Percentiles rank a stretch among this genome's conserved stretches.
Conservation (phyloP, 1,140 invertebrate species). For the Caenorhabditis elegans region WBcel235 BX284603.4:11020501-11021000, state of each 20-base stretch:
- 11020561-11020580: slow-evolving; percentile 9
- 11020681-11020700: neutral
- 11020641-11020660: too few species aligned
- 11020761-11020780: slow-evolving; percentile 24
- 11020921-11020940: too few species aligned
- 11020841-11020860: slow-evolving; percentile 55
- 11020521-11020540: slow-evolving; percentile 27
- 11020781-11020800: neutral
- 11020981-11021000: too few species aligned
- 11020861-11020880: slow-evolving; percentile 2
- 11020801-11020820: slow-evolving; percentile 46
- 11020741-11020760: neutral
- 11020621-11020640: too few species aligned
- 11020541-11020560: slow-evolving; percentile 23
- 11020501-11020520: slow-evolving; percentile 48
- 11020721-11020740: neutral
- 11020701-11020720: slow-evolving; percentile 41
- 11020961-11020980: too few species aligned
- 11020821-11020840: slow-evolving; percentile 56
- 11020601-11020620: neutral
- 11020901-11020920: too few species aligned
- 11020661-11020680: too few species aligned
- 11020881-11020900: neutral
- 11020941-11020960: too few species aligned
- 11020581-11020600: slow-evolving; percentile 19